These are phyloP conservation scores for Atethmia centrago DNA, from an alignment of 2,888 invertebrate genomes.

Conservation along the genomic window DNA sequence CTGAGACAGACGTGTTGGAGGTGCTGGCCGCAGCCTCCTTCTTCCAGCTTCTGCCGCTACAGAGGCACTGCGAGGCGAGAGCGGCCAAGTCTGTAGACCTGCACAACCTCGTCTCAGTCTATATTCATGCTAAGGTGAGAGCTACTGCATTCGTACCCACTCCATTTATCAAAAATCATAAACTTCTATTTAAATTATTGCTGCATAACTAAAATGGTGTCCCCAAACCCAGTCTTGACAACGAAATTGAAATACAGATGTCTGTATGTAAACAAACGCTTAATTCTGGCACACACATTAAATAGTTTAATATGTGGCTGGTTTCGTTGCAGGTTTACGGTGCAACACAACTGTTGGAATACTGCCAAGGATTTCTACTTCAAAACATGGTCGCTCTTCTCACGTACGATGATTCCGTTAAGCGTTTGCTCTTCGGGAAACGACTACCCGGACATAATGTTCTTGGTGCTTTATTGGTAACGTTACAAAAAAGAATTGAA, in stretches of 20 bases:
- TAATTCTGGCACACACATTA: neutral
- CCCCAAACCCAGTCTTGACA: neutral
- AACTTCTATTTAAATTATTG: neutral
- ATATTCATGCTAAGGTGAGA: slow-evolving; percentile 96
- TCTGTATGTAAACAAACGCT: neutral
- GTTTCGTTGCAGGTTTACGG: slow-evolving; percentile 93
- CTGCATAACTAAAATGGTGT: neutral
- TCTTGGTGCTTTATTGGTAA: slow-evolving; percentile 94
- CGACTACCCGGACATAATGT: slow-evolving; percentile 97
- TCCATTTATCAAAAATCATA: neutral
- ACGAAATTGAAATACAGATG: too few relatives aligned
- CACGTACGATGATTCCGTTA: slow-evolving; percentile 97
- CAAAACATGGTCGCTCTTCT: slow-evolving; percentile 98
- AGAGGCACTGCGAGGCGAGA: slow-evolving; percentile 96
- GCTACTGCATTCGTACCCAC: neutral
- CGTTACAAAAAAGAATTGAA: slow-evolving; percentile 95
- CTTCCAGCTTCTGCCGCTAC: slow-evolving; percentile 96
- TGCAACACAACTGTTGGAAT: slow-evolving; percentile 95
- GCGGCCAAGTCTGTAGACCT: slow-evolving; percentile 96
- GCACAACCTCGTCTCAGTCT: slow-evolving; percentile 97
- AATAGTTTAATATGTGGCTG: slow-evolving; percentile 2
- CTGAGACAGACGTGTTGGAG: slow-evolving; percentile 95
- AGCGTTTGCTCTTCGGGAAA: slow-evolving; percentile 96
- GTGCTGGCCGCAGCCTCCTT: slow-evolving; percentile 97
- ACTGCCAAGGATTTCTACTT: slow-evolving; percentile 96